Evolutionary conservation across 2,113 vertebrate genomes (phyloP), one percentile per base, ranked within the genome.

Genomic region (Triplophysa rosa): DNA sequence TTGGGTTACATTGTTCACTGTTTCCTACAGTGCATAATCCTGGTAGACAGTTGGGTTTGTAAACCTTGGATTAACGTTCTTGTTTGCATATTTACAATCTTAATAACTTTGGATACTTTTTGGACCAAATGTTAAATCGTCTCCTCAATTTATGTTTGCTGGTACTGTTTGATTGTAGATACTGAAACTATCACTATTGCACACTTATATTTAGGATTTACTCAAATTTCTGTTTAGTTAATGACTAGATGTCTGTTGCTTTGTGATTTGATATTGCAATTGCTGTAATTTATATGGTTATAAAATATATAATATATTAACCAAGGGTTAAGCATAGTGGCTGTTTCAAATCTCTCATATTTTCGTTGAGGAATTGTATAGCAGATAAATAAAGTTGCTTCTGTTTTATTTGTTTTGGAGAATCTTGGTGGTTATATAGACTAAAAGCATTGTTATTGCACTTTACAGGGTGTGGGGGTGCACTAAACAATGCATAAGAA

Each of bases 251-350:
- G 1, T 17, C 7, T 42, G 70, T 59, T 59, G 33, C 33, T 61
- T 52, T 52, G 10, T 52, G 4, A 52, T 52, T 52, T 52, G 49
- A 4, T 52, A 52, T 14, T 1, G 14, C 13, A 64, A 64, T 12
- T 37, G 5, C 6, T 7, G 33, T 37, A 0, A 37, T 37, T 37
- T 37, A 7, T 37, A 37, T 7, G 33, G 33, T 7, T 37, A 37
- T 37, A 37, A 26, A 26, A 26, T 26, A 26, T 26, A 10, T 4
- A 16, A 14, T 13, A 49, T 16, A 49, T 49, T 13, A 49, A 49
- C 47, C 47, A 49, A 16, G 47, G 11, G 71, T 63, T 74, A 74
- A 74, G 71, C 37, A 1, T 63, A 74, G 24, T 49, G 63, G 59
- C 40, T 63, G 37, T 26, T 63, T 13, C 72, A 63, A 37, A 21